A percentile compares a stretch with the other conserved stretches of the same genome.
Conservation (phyloP, 2,113 vertebrate species). For the Carassius auratus region DNA sequence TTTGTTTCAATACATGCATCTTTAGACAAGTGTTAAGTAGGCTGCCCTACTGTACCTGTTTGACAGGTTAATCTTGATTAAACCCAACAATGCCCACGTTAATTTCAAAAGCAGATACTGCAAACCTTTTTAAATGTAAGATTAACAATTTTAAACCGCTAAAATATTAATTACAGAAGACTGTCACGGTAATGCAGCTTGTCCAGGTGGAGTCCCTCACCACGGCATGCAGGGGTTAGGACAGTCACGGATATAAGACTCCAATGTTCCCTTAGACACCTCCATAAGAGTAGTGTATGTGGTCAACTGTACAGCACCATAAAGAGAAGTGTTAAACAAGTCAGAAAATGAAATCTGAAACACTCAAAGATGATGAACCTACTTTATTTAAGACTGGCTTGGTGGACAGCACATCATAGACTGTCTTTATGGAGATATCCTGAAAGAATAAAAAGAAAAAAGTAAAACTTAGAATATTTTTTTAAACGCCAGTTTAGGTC, state of each 20-base stretch:
- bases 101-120: background rate
- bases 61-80: background rate
- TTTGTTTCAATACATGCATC: no score
- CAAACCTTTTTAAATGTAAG: background rate
- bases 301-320: constrained; percentile 79
- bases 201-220: constrained; percentile 66
- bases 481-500: no score
- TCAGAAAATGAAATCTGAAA: background rate
- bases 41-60: background rate
- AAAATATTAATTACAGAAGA: background rate
- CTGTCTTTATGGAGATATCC: constrained; percentile 81
- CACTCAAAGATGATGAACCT: constrained; percentile 41
- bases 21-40: background rate
- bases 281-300: constrained; percentile 91
- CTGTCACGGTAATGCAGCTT: background rate
- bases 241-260: constrained; percentile 88
- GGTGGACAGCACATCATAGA: constrained; percentile 92
- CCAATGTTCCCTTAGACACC: constrained; percentile 77
- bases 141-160: no score
- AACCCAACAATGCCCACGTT: background rate
- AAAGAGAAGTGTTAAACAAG: background rate
- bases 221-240: constrained; percentile 91
- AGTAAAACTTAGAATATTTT: no score
- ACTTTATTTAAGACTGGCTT: constrained; percentile 98
- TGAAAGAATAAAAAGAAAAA: constrained; percentile 57